phyloP scores from a whole-genome alignment of 2,113 vertebrate genomes.

The Paradisaea rubra region DNA sequence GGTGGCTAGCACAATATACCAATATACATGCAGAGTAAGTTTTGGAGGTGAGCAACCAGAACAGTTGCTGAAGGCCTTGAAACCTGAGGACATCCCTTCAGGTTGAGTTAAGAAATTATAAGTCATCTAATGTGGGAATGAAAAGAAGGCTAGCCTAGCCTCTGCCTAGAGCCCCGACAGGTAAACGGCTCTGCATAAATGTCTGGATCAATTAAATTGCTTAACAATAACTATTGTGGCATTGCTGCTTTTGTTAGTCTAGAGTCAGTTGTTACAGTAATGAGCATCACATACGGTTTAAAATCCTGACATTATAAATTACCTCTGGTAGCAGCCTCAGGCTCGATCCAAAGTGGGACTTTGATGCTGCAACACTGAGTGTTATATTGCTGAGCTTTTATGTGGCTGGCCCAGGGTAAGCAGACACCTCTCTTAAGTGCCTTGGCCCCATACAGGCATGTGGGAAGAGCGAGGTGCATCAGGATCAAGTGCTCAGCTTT shows the following conservation, averaged over 20 bases:
- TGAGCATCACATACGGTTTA: conserved; percentile 6
- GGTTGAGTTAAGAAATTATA: conserved; percentile 52
- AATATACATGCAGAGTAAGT: conserved; percentile 50
- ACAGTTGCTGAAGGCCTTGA: conserved; percentile 8
- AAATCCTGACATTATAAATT: conserved; percentile 55
- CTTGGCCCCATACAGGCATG: conserved; percentile 21
- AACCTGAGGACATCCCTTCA: conserved; percentile 8
- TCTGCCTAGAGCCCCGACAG: conserved; percentile 9
- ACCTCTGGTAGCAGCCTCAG: conserved; percentile 15
- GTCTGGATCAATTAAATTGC: conserved; percentile 51
- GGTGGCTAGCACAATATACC: conserved; percentile 49
- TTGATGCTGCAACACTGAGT: conserved; percentile 53
- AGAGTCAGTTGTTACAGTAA: conserved; percentile 43
- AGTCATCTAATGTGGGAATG: conserved; percentile 54
- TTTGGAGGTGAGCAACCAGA: conserved; percentile 36
- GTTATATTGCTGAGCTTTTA: conserved; percentile 46
- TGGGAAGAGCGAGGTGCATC: conserved; percentile 8
- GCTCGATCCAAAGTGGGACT: conserved; percentile 26
- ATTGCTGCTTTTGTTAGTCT: conserved; percentile 23
- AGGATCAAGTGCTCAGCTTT: conserved; percentile 5
- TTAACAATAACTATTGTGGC: conserved; percentile 51
- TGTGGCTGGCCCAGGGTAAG: conserved; percentile 57
- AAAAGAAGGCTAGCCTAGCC: neutral
- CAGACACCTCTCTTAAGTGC: conserved; percentile 41
- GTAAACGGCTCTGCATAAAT: conserved; percentile 45